Conservation (phyloP, 2,113 vertebrate genomes). For the Crypturellus undulatus region DNA sequence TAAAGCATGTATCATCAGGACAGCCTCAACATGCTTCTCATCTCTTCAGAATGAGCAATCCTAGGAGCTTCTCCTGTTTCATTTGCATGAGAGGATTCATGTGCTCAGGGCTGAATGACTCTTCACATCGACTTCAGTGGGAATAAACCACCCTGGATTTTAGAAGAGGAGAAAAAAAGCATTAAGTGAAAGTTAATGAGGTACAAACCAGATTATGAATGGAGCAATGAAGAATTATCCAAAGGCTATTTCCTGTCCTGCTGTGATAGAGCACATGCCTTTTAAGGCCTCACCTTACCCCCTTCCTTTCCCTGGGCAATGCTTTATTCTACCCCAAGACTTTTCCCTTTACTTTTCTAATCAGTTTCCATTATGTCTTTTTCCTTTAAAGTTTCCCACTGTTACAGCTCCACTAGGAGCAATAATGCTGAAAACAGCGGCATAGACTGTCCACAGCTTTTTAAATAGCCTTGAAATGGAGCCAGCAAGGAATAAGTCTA, state of each 20-base stretch:
- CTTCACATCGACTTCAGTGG: conserved; percentile 40
- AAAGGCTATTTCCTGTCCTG: conserved; percentile 65
- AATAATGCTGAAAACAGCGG: neutral
- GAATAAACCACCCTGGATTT: conserved; percentile 31
- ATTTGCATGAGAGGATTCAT: neutral
- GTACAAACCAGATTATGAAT: conserved; percentile 67
- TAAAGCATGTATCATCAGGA: neutral
- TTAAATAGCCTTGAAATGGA: conserved; percentile 36
- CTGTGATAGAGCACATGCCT: conserved; percentile 37
- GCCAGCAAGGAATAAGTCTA: conserved; percentile 38
- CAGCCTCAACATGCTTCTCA: neutral
- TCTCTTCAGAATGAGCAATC: neutral
- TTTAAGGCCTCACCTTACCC: conserved; percentile 28
- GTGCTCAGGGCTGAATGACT: neutral
- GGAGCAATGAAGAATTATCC: conserved; percentile 54
- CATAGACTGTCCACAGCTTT: neutral
- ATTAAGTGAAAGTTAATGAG: conserved; percentile 71
- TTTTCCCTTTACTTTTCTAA: conserved; percentile 48
- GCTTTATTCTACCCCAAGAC: conserved; percentile 34
- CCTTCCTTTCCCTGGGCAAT: neutral
- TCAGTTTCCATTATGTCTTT: conserved; percentile 66
- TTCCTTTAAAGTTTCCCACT: conserved; percentile 51
- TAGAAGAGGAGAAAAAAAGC: conserved; percentile 7
- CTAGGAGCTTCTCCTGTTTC: neutral
- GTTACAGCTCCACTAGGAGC: conserved; percentile 54